Evolutionary conservation across 2,797 vertebrate species (phyloP), one percentile per base, ranked within the genome.

Genomic region (Myiothlypis coronata): DNA sequence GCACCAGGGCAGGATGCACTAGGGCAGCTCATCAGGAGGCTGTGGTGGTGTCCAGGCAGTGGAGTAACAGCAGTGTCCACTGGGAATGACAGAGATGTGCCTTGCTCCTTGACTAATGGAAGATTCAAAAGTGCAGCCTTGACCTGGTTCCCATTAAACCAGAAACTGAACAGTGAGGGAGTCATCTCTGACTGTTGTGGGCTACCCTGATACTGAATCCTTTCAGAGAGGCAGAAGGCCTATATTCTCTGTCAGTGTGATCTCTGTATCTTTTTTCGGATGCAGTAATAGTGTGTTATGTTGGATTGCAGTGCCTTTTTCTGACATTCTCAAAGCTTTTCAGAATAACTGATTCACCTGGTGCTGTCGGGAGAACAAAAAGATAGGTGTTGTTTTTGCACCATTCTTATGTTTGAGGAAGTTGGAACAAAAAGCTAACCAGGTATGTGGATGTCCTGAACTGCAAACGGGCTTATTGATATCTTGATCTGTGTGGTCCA

Each of bases 31-130:
- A 1, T 15, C 20, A 11, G 83, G 47, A 26, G 68, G 28, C 47
- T 0, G 0, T 22, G 12, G 32, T n/a, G 34, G 4, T 50, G n/a
- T 69, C 41, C 52, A 46, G 41, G 43, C 28, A 41, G 28, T 22
- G 46, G 15, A 39, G 53, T 60, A 15, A 28, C 2, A 12, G 76
- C n/a, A 71, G 8, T 3, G 30, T 59, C 34, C 19, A 0, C 28
- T 35, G 22, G 49, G 12, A 52, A 12, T 24, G 37, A 52, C 50
- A 80, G 56, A 50, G 61, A 39, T 47, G 64, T 50, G 28, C 17
- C 27, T 63, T 59, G 30, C 17, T 87, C 16, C 23, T 55, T 12
- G 7, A n/a, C 35, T 70, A 34, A 21, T 65, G 44, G 30, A 24
- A 24, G 14, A 23, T 23, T 44, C 61, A n/a, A 23, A 64, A 50